These are phyloP conservation scores for Diplodus sargus DNA, from an alignment of 2,797 vertebrate species.

Conservation along the genomic window DNA sequence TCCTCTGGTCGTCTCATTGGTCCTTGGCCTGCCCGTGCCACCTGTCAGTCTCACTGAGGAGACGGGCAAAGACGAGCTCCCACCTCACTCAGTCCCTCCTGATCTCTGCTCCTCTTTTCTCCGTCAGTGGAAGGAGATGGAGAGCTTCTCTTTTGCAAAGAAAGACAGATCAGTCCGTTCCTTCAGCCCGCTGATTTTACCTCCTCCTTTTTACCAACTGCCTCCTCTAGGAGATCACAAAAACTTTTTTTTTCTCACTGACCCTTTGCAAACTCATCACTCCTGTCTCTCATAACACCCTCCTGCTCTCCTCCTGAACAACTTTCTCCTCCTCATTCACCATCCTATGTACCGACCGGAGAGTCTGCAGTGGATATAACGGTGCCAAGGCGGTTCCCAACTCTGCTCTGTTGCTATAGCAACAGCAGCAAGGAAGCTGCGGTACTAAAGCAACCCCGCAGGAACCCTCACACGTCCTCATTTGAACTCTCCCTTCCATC, in stretches of 20 bases:
- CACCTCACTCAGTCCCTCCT: constrained; percentile 56
- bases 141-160: constrained; percentile 49
- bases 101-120: constrained; percentile 56
- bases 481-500: constrained; percentile 45
- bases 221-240: constrained; percentile 42
- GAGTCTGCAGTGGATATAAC: constrained; percentile 78
- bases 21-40: constrained; percentile 67
- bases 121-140: constrained; percentile 52
- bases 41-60: constrained; percentile 66
- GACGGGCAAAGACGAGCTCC: constrained; percentile 65
- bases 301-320: constrained; percentile 32
- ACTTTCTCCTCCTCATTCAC: constrained; percentile 50
- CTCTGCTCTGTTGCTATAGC: constrained; percentile 71
- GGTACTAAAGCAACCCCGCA: constrained; percentile 46
- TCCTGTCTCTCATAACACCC: constrained; percentile 7
- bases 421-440: constrained; percentile 85
- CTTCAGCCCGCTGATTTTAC: constrained; percentile 44
- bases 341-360: constrained; percentile 77
- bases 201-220: constrained; percentile 35
- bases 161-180: constrained; percentile 53
- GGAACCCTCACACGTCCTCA: constrained; percentile 38
- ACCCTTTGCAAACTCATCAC: constrained; percentile 30
- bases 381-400: constrained; percentile 73
- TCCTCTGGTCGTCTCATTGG: constrained; percentile 77
- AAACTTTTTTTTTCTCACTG: constrained; percentile 40